Base-by-base conservation (phyloP, 37 sponge, comb jelly and placozoan genomes). In the Haliclona indistincta region DNA sequence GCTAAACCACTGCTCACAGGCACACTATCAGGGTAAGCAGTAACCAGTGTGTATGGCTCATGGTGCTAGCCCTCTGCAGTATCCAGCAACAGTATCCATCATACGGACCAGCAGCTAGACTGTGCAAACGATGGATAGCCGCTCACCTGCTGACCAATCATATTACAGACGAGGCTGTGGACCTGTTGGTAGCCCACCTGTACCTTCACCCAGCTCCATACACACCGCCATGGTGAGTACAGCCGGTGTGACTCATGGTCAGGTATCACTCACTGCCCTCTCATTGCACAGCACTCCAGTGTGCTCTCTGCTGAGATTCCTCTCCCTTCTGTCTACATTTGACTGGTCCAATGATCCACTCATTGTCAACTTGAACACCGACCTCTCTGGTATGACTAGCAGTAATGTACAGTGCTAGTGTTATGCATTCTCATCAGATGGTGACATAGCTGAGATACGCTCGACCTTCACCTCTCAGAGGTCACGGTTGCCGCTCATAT, bases 111-210 rank as follows among this genome's bases (percentile, higher is more conserved):
- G 94, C 91, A 8, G 78, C 72, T 28, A 43, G 99, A 13, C 68
- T 95, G 55, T 72, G 89, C 28, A 99, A 99, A 78, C 74, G 89
- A 11, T 99, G 99, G 99, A 54, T 93, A 3, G 62, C 86, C 0
- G 37, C 87, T n/a, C 96, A 99, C 43, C 81, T 91, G 62, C 68
- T 99, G 39, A 74, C 96, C 72, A 83, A 81, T 43, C 89, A 91
- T 63, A 38, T 99, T 23, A 51, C 89, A 23, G 96, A 99, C 32
- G 89, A 93, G 45, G 85, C 79, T 44, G 75, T 96, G 33, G 99
- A 99, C 68, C 76, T 99, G 64, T 67, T 99, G 47, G 89, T 88
- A 32, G 89, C 94, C 26, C 73, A 84, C 43, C 64, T 99, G 2
- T 99, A 86, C 56, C 56, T 88, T 28, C 37, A 38, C 38, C 89